A percentile compares a stretch with the other conserved stretches of the same genome.
Conservation (phyloP, 2,797 vertebrate species). For the Pelochelys cantorii region DNA sequence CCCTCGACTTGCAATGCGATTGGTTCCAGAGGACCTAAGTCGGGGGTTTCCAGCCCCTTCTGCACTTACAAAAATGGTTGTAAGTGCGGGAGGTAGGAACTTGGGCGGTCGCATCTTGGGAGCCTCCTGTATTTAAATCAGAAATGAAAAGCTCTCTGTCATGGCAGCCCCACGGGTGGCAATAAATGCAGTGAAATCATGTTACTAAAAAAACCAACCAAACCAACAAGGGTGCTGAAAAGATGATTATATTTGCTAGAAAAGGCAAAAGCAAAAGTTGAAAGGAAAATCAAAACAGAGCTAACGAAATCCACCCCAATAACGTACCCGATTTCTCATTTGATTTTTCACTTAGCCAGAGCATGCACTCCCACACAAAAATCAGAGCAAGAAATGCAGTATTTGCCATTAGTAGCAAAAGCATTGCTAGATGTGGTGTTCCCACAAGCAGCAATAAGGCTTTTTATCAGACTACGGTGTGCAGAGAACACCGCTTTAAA, state of each 20-base stretch:
- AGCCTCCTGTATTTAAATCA: not conserved
- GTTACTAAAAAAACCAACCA: not conserved
- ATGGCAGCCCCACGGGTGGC: not conserved
- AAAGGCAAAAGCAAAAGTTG: not conserved
- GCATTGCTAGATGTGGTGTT: not conserved
- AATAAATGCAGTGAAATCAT: not conserved
- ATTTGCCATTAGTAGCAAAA: not conserved
- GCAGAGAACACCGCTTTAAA: not conserved
- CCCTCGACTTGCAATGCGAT: too few species aligned
- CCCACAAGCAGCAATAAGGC: not conserved
- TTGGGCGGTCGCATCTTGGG: too few species aligned
- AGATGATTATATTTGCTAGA: not conserved
- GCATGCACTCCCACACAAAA: not conserved
- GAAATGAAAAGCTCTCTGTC: not conserved
- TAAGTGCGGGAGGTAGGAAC: too few species aligned
- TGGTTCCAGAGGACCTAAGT: too few species aligned
- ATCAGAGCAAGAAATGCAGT: not conserved
- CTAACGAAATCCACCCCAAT: not conserved
- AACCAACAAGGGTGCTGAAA: not conserved
- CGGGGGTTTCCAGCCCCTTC: too few species aligned
- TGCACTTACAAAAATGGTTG: too few species aligned
- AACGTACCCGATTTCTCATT: not conserved
- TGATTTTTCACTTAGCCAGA: not conserved
- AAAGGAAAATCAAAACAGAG: not conserved
- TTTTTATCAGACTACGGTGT: not conserved